Evolutionary conservation across 2,113 vertebrate genomes (phyloP), one percentile per base, ranked within the genome.

Genomic region (Zosterops pallidus): DNA sequence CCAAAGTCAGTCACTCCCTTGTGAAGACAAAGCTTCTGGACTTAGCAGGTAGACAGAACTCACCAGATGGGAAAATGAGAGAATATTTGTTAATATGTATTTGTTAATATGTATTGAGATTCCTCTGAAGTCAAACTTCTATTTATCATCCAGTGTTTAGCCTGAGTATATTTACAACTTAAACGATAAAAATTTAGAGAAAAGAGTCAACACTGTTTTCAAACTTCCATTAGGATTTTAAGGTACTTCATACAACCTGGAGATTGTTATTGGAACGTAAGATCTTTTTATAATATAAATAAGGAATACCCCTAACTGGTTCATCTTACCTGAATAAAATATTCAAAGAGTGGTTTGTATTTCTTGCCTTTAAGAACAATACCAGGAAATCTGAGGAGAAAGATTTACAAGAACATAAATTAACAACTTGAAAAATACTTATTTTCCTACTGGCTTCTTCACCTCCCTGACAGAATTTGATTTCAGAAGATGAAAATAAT

Each of bases 311-410:
- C 5, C 23, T 75, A 80, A 93, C 5, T 59, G 16, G 6, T 50
- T 62, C 20, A 24, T 7, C 82, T 97, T 97, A 99, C 99, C 99
- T 99, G 98, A 88, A 98, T 94, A 96, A 99, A 99, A 96, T 99
- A 99, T 11, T 98, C 97, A 95, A 99, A 99, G 49, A 99, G 98
- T 31, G 99, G 99, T 93, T 97, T 98, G 93, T 99, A 99, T 70
- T 98, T 98, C 97, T 99, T 99, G 86, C 99, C 99, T 97, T 99
- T 99, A 77, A 99, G 98, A 46, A 20, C 92, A 95, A 98, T 94
- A 46, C 99, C 99, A 89, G 98, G 98, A 97, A 99, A 99, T 91
- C 99, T 99, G 94, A 85, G 92, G 84, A 90, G 84, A 96, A 94
- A 79, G 16, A 94, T 50, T 71, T 35, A 86, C 14, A 83, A 3